Conservation (phyloP, 2,888 invertebrate species). For the Pristionchus japonicus region DNA sequence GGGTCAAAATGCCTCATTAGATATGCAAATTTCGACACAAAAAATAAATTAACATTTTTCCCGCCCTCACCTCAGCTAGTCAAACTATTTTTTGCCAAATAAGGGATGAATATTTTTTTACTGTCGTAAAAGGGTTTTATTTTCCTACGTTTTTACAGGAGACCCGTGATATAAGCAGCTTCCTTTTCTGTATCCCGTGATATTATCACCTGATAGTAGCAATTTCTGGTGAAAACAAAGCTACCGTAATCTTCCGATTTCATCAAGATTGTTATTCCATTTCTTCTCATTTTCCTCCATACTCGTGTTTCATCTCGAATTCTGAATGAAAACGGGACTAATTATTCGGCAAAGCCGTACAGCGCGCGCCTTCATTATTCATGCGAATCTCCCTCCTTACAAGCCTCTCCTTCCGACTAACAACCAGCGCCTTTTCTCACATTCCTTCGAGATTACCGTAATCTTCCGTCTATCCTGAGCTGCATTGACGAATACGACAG, state of each 20-base stretch:
- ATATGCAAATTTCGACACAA: too few relatives aligned
- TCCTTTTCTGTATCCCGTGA: not conserved
- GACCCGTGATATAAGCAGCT: too few relatives aligned
- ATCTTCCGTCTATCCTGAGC: not conserved
- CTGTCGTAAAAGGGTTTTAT: too few relatives aligned
- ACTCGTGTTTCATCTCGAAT: not conserved
- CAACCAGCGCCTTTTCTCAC: conserved; percentile 9
- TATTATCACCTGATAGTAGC: not conserved
- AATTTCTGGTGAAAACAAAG: not conserved
- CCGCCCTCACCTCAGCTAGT: too few relatives aligned
- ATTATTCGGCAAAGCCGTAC: conserved; percentile 20
- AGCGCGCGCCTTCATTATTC: conserved; percentile 28
- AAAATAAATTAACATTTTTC: too few relatives aligned
- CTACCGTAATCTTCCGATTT: not conserved
- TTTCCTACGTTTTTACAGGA: too few relatives aligned
- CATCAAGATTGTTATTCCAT: not conserved
- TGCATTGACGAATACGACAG: not conserved
- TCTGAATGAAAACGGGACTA: not conserved
- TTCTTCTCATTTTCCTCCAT: not conserved
- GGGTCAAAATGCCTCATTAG: too few relatives aligned
- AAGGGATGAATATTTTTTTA: too few relatives aligned
- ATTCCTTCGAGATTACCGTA: conserved; percentile 27
- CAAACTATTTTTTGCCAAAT: too few relatives aligned
- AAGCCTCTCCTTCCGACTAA: conserved; percentile 4
- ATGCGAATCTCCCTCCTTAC: not conserved